Conservation (phyloP, 2,113 vertebrate genomes). For the Micronycteris hirsuta region DNA sequence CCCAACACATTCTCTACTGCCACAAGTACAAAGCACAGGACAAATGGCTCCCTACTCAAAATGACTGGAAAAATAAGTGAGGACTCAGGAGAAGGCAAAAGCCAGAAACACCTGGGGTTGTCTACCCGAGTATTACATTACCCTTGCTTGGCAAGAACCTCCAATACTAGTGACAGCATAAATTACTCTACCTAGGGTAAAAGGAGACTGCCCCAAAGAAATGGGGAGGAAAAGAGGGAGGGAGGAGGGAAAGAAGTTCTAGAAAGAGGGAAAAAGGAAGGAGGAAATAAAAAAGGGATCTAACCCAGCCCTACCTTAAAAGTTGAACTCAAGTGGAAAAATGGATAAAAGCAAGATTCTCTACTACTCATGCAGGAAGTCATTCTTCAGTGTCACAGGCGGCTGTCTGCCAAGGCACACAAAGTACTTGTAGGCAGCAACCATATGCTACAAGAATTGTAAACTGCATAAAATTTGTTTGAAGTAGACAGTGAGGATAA, state of each 20-base stretch:
- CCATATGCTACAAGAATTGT: slow-evolving; percentile 44
- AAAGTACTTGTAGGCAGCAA: slow-evolving; percentile 17
- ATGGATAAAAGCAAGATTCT: slow-evolving; percentile 16
- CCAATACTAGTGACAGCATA: not conserved
- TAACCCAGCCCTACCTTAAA: not conserved
- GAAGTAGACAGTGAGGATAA: slow-evolving; percentile 39
- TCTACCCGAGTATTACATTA: not conserved
- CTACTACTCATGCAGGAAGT: slow-evolving; percentile 1
- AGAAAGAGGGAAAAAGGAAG: too few relatives aligned
- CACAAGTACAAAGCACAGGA: slow-evolving; percentile 21
- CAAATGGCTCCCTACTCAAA: not conserved
- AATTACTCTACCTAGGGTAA: not conserved
- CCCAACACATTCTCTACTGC: slow-evolving; percentile 2
- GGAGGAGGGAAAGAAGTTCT: not conserved
- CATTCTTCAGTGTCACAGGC: not conserved
- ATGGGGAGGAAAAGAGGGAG: not conserved
- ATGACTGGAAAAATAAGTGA: not conserved
- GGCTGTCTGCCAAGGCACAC: slow-evolving; percentile 35
- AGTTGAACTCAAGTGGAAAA: slow-evolving; percentile 20
- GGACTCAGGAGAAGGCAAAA: slow-evolving; percentile 2
- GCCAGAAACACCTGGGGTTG: not conserved
- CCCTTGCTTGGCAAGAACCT: not conserved
- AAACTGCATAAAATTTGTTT: slow-evolving; percentile 48
- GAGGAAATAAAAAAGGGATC: not conserved
- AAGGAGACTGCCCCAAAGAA: not conserved